Conservation (phyloP, 2,113 vertebrate genomes). For the Oxyruncus cristatus region DNA sequence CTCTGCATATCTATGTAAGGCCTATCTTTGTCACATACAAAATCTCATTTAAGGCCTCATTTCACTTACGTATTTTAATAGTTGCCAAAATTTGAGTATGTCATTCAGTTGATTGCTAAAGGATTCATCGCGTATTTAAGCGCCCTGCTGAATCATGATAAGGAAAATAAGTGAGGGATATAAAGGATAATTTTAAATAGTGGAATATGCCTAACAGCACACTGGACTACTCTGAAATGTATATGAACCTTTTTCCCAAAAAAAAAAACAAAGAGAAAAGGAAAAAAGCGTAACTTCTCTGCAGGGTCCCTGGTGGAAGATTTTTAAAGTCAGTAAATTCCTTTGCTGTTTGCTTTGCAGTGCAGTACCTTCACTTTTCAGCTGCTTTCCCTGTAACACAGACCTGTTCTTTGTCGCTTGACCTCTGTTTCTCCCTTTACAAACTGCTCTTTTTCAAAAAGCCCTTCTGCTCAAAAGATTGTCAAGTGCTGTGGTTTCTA, state of each 20-base stretch:
- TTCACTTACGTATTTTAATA: neutral
- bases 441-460: constrained; percentile 36
- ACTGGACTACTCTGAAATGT: neutral
- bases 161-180: neutral
- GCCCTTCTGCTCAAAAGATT: constrained; percentile 35
- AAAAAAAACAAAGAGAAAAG: neutral
- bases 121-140: neutral
- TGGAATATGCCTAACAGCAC: neutral
- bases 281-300: neutral
- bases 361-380: neutral
- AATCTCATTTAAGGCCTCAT: constrained; percentile 5
- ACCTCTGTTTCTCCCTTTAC: constrained; percentile 41
- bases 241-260: neutral
- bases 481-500: constrained; percentile 27
- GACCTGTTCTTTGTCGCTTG: constrained; percentile 27
- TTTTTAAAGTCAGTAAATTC: constrained; percentile 23
- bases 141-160: neutral
- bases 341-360: constrained; percentile 8
- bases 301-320: neutral
- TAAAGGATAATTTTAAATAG: neutral
- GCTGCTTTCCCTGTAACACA: neutral
- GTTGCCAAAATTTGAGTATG: constrained; percentile 4
- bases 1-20: neutral
- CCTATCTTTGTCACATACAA: neutral
- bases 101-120: neutral